phyloP scores from a whole-genome alignment of 2,888 invertebrate species.

The Drosophila diplacantha region DNA sequence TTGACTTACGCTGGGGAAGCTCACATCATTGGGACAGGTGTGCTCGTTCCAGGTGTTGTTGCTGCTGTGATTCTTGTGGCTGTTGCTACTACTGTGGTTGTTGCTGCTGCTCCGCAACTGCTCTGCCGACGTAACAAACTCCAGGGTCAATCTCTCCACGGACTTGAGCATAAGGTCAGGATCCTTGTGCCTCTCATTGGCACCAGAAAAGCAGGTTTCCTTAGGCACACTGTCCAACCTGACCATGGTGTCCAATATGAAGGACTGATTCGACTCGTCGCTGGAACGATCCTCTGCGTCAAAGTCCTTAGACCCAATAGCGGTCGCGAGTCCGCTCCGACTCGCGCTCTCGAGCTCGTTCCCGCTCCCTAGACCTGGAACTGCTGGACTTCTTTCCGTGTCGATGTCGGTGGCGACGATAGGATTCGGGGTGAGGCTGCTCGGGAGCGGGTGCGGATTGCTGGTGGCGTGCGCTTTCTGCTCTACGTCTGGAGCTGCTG shows the following conservation, averaged over 20 bases:
- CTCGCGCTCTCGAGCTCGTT: conserved; percentile 77
- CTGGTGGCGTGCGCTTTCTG: conserved; percentile 55
- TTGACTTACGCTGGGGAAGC: conserved; percentile 89
- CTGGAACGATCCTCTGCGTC: conserved; percentile 57
- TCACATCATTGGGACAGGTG: conserved; percentile 86
- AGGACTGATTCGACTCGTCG: conserved; percentile 74
- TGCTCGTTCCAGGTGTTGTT: conserved; percentile 89
- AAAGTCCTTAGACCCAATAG: conserved; percentile 74
- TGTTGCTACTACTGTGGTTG: conserved; percentile 33
- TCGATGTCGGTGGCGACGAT: conserved; percentile 76
- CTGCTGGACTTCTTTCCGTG: conserved; percentile 68
- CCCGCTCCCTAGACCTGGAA: conserved; percentile 58
- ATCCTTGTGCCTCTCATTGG: conserved; percentile 79
- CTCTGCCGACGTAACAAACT: conserved; percentile 82
- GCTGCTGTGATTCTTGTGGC: conserved; percentile 76
- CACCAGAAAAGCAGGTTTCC: conserved; percentile 21
- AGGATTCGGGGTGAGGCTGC: conserved; percentile 55
- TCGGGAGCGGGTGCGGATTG: conserved; percentile 37
- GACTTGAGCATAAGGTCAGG: conserved; percentile 85
- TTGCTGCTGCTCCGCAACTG: conserved; percentile 78
- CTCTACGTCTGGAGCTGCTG: conserved; percentile 79
- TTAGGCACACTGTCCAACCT: conserved; percentile 45
- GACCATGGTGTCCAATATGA: conserved; percentile 71
- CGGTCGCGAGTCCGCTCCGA: conserved; percentile 61
- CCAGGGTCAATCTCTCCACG: conserved; percentile 82